These are phyloP conservation scores for Moxostoma hubbsi DNA, from an alignment of 2,797 vertebrate species.

Conservation along the genomic window DNA sequence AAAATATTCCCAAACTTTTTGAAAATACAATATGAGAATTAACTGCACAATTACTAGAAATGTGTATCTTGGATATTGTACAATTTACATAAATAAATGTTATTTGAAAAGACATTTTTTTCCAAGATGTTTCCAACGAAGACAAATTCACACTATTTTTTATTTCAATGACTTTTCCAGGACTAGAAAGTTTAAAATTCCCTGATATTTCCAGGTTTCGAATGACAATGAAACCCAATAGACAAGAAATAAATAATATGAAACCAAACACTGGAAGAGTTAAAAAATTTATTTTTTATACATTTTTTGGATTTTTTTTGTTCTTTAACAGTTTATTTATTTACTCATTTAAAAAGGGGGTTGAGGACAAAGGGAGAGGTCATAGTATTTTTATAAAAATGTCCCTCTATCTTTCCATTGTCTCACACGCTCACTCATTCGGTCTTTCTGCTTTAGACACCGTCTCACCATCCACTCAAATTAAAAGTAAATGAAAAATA, in stretches of 20 bases:
- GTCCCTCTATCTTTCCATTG: conserved; percentile 41
- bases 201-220: no score
- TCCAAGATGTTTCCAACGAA: no score
- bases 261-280: conserved; percentile 46
- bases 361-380: conserved; percentile 56
- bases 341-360: conserved; percentile 70
- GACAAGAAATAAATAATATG: conserved; percentile 4
- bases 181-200: no score
- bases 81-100: no score
- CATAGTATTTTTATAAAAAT: conserved; percentile 56
- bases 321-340: conserved; percentile 70
- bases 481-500: conserved; percentile 45
- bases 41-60: no score
- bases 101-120: no score
- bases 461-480: conserved; percentile 48
- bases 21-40: no score
- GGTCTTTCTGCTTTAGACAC: conserved; percentile 49
- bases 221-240: neutral
- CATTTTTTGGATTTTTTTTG: conserved; percentile 52
- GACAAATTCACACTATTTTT: no score
- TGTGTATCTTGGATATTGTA: no score
- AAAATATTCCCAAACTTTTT: no score
- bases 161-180: no score
- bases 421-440: conserved; percentile 45
- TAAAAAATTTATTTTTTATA: conserved; percentile 63